Percentiles rank a stretch among this genome's conserved stretches.
Conservation (phyloP, 1,140 invertebrate genomes). For the Hylaeus anthracinus region DNA sequence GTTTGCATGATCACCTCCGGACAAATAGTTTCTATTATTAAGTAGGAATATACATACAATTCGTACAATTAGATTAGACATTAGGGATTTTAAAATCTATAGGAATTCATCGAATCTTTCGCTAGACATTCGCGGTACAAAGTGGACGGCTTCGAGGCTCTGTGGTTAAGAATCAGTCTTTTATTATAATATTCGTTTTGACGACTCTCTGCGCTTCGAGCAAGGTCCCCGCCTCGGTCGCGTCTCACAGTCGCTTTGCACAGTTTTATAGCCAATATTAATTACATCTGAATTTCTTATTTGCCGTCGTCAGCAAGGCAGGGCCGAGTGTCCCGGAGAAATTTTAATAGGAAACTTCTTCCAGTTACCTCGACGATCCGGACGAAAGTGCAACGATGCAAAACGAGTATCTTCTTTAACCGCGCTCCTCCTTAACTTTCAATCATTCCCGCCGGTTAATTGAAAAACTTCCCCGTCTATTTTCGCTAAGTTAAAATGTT, state of each 20-base stretch:
- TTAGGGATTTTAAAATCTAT: no score
- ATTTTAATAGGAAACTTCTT: constrained; percentile 56
- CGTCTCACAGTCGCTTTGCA: no score
- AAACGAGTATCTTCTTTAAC: constrained; percentile 53
- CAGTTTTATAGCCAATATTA: constrained; percentile 45
- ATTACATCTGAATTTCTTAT: constrained; percentile 56
- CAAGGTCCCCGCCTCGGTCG: not conserved
- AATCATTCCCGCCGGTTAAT: constrained; percentile 47
- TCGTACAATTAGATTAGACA: no score
- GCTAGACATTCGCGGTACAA: no score
- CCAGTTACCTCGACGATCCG: constrained; percentile 30
- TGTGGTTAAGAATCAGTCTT: no score
- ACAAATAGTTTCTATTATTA: no score
- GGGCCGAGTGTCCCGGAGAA: constrained; percentile 3
- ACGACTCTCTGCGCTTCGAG: not conserved
- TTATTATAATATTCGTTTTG: constrained; percentile 22
- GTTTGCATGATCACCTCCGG: no score
- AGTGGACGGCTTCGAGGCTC: not conserved
- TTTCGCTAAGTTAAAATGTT: not conserved
- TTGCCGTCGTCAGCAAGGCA: constrained; percentile 46
- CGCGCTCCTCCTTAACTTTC: constrained; percentile 15
- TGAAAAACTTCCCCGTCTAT: constrained; percentile 41
- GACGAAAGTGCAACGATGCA: constrained; percentile 56
- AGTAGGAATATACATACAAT: no score
- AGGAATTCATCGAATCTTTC: no score